Evolutionary conservation across 2,113 vertebrate genomes (phyloP), one percentile per base, ranked within the genome.

Genomic region (Oreocharis arfaki): DNA sequence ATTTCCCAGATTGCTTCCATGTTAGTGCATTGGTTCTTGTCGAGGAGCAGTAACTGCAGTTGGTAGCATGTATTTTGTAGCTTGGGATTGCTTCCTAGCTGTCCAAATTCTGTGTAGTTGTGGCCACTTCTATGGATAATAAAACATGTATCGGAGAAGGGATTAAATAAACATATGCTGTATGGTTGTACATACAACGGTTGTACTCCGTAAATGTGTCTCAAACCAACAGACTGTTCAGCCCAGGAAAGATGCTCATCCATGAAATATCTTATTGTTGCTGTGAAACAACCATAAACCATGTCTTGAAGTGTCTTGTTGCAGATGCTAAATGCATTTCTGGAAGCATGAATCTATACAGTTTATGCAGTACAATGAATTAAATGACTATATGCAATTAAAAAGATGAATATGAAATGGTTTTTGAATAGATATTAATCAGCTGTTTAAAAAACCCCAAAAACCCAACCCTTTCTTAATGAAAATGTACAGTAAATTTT

Each of bases 401-500:
- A 91, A 94, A 95, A 93, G 12, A 30, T 63, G 33, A 95, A 56
- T 78, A 91, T 89, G 55, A 91, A 91, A 37, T 26, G 8, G 53
- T 89, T 95, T 89, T 86, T 95, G 16, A 95, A 95, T 18, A 76
- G 17, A 84, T 80, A 84, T 21, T 46, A 86, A 91, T 91, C 33
- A 89, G 26, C 32, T 78, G 33, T 42, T 44, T 1, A 12, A 74
- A 65, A 57, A 64, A 82, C 70, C 39, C 41, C 21, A 4, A 16
- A 70, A 55, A 6, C 3, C 6, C 19, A 21, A 69, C 27, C 7
- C 68, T 88, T 85, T 74, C 71, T 80, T 86, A 86, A 90, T 71
- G 67, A 84, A 95, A 96, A 81, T 39, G 68, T 93, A 91, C 42
- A 83, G 35, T 93, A 89, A 81, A 78, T 94, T 96, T 85, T 71